phyloP scores from a whole-genome alignment of 1,140 invertebrate genomes.

The Drosophila asahinai region DNA sequence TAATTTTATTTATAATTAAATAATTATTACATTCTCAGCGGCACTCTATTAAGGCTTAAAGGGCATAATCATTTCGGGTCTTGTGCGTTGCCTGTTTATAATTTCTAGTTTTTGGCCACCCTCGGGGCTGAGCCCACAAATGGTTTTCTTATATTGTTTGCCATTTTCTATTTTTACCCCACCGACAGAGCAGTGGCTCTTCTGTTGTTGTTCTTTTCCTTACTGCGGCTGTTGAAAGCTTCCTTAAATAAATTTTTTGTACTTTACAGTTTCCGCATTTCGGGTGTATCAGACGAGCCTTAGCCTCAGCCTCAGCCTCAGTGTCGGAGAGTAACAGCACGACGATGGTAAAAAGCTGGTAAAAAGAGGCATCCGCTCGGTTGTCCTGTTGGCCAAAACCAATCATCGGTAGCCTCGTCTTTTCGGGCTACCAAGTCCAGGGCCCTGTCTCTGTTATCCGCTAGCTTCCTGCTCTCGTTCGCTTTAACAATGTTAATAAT shows the following conservation, averaged over 20 bases:
- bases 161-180: constrained; percentile 69
- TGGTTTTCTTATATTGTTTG: constrained; percentile 82
- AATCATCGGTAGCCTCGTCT: constrained; percentile 45
- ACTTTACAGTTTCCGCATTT: constrained; percentile 75
- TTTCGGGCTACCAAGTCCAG: neutral
- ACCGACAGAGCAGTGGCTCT: constrained; percentile 11
- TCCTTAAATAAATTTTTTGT: constrained; percentile 72
- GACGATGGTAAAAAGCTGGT: constrained; percentile 18
- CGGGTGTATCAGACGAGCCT: constrained; percentile 21
- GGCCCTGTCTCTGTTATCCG: constrained; percentile 6
- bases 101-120: constrained; percentile 28
- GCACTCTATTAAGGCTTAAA: neutral
- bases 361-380: constrained; percentile 37
- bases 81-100: neutral
- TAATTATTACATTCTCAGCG: neutral
- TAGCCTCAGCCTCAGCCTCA: constrained; percentile 1
- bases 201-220: constrained; percentile 22
- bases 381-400: constrained; percentile 51
- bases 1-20: neutral
- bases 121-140: constrained; percentile 65
- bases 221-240: constrained; percentile 46
- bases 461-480: constrained; percentile 63
- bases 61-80: constrained; percentile 2
- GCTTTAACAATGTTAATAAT: constrained; percentile 82
- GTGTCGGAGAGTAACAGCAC: constrained; percentile 5